A percentile compares a stretch with the other conserved stretches of the same genome.
Evolutionary conservation across 1,140 invertebrate genomes (phyloP).

Genomic region (Procambarus virginalis): DNA sequence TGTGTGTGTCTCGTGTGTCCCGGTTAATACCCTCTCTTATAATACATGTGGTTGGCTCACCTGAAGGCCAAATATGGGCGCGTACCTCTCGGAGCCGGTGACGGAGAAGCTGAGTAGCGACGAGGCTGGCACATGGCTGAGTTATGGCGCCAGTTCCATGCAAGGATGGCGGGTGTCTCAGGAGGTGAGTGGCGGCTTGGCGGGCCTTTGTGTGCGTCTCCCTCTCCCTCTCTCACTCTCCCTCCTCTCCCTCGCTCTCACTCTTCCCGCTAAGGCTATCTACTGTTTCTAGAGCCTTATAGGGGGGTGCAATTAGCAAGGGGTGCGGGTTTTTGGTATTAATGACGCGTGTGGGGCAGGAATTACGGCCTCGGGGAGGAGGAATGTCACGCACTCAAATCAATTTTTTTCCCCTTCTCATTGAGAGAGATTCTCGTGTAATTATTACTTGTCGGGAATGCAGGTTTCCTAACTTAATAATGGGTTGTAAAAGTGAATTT

Average conservation of each 20-base stretch:
- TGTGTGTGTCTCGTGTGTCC: neutral
- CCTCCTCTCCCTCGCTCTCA: neutral
- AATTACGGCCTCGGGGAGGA: neutral
- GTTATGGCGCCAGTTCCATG: slow-evolving; percentile 94
- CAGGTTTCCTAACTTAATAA: no score
- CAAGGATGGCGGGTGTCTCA: slow-evolving; percentile 97
- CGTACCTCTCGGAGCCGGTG: slow-evolving; percentile 91
- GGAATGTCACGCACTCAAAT: neutral
- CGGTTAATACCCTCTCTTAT: neutral
- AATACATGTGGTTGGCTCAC: neutral
- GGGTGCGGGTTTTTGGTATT: neutral
- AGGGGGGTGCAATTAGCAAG: no score
- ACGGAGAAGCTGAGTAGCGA: slow-evolving; percentile 90
- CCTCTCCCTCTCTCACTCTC: neutral
- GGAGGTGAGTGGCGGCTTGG: slow-evolving; percentile 83
- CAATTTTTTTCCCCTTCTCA: neutral
- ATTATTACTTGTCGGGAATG: no score
- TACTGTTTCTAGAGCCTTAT: no score
- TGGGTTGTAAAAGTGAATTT: no score
- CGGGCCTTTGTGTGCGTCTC: slow-evolving; percentile 45
- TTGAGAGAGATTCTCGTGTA: neutral
- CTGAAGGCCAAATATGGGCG: slow-evolving; percentile 81
- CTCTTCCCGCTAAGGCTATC: no score
- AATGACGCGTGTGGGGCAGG: neutral
- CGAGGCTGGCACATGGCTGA: slow-evolving; percentile 80